Percentiles rank a stretch among this genome's conserved stretches.
Evolutionary conservation across 2,797 vertebrate species (phyloP).

Genomic region (Poeciliopsis gracilis): DNA sequence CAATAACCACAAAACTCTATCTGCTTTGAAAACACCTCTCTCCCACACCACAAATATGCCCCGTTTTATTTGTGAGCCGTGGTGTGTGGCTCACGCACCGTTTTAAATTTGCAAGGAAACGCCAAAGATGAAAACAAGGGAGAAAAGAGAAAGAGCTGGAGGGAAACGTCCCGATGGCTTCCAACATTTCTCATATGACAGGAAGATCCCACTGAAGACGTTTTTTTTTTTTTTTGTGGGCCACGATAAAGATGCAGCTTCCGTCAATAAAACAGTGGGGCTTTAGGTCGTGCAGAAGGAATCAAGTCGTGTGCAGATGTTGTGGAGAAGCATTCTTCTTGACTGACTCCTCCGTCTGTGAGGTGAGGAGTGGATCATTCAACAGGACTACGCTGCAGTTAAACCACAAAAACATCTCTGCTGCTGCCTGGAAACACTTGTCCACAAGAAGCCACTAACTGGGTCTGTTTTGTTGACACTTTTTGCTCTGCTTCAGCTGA

Average conservation of each 20-base stretch:
- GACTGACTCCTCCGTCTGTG: neutral
- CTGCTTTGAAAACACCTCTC: neutral
- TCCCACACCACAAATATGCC: neutral
- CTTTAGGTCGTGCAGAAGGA: neutral
- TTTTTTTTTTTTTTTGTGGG: neutral
- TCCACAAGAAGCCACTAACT: neutral
- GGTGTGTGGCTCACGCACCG: neutral
- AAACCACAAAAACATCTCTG: neutral
- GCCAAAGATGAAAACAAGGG: neutral
- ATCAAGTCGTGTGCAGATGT: neutral
- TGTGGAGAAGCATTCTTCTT: neutral
- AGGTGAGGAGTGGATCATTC: neutral
- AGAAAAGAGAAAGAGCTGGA: neutral
- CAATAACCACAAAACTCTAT: neutral
- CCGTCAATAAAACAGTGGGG: neutral
- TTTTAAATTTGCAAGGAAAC: neutral
- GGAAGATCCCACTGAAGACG: neutral
- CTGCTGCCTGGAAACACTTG: neutral
- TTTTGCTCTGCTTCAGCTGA: neutral
- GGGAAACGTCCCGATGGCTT: neutral
- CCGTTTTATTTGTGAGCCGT: neutral
- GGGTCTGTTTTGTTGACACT: neutral
- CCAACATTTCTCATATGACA: neutral
- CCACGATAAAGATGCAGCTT: neutral
- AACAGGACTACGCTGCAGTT: neutral